These are phyloP conservation scores for Cricetomys ansorgei DNA, from an alignment of 2,113 vertebrate species.

Conservation along the genomic window DNA sequence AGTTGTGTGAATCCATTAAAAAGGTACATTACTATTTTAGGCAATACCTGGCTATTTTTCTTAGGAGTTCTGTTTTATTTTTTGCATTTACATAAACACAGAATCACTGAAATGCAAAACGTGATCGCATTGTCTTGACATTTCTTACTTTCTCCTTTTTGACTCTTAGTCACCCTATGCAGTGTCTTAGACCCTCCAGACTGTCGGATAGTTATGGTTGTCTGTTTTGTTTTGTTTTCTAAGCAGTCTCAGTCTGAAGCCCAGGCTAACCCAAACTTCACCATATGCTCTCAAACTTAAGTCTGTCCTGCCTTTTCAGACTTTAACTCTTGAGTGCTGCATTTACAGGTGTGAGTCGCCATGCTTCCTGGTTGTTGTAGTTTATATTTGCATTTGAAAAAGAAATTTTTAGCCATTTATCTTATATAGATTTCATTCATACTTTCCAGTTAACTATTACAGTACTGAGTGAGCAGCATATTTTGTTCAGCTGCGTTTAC, in stretches of 20 bases:
- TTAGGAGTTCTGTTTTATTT: not conserved
- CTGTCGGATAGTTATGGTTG: not conserved
- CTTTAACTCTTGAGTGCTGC: not conserved
- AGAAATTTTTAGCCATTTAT: not conserved
- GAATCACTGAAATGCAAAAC: not conserved
- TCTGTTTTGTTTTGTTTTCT: not conserved
- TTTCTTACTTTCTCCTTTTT: not conserved
- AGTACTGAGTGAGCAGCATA: not conserved
- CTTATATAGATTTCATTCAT: not conserved
- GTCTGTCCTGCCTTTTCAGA: not conserved
- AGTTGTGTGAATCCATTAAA: not conserved
- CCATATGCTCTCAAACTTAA: not conserved
- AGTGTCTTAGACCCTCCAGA: not conserved
- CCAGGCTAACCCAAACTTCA: too few species aligned
- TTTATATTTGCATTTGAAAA: constrained; percentile 5
- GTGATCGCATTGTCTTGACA: not conserved
- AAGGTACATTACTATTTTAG: not conserved
- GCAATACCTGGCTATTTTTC: not conserved
- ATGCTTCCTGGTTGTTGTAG: not conserved
- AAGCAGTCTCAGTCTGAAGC: not conserved
- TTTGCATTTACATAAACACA: not conserved
- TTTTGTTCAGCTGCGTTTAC: not conserved
- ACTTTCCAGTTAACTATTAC: not conserved
- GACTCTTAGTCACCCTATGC: not conserved
- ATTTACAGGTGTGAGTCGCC: not conserved